Evolutionary conservation across 2,888 invertebrate species (phyloP).

Genomic region (Meiosimyza decipiens): DNA sequence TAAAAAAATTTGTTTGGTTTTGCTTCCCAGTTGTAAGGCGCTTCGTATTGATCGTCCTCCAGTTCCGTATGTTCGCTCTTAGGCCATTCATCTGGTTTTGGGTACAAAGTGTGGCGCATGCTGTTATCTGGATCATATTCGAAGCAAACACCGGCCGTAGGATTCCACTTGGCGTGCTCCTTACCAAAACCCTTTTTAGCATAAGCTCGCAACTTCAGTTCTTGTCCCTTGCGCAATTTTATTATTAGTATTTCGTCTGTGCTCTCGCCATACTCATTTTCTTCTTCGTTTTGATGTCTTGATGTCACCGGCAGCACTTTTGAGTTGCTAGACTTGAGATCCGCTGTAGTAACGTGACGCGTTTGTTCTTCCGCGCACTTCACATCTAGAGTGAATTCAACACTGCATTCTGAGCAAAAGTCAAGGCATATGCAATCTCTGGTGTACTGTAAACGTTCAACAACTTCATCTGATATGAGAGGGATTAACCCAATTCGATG

Average conservation of each 20-base stretch:
- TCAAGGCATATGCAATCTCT: constrained; percentile 97
- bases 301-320: constrained; percentile 95
- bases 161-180: constrained; percentile 99
- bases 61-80: constrained; percentile 96
- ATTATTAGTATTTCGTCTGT: constrained; percentile 86
- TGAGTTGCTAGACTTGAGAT: constrained; percentile 91
- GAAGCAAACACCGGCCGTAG: constrained; percentile 97
- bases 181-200: constrained; percentile 93
- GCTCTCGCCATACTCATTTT: constrained; percentile 89
- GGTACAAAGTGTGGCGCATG: constrained; percentile 93
- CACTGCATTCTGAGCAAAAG: constrained; percentile 97
- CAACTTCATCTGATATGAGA: constrained; percentile 94
- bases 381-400: constrained; percentile 96
- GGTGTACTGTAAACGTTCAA: constrained; percentile 94
- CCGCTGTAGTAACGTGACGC: constrained; percentile 95
- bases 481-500: constrained; percentile 97
- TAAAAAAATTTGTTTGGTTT: constrained; percentile 97
- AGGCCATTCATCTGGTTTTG: constrained; percentile 99
- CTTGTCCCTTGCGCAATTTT: constrained; percentile 85
- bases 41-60: constrained; percentile 93
- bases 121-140: constrained; percentile 99
- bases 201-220: constrained; percentile 92
- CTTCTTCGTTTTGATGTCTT: constrained; percentile 89
- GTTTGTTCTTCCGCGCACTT: constrained; percentile 95
- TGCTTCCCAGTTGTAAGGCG: constrained; percentile 91